These are phyloP conservation scores for Sipha flava DNA, from an alignment of 1,140 invertebrate species.

Conservation along the genomic window DNA sequence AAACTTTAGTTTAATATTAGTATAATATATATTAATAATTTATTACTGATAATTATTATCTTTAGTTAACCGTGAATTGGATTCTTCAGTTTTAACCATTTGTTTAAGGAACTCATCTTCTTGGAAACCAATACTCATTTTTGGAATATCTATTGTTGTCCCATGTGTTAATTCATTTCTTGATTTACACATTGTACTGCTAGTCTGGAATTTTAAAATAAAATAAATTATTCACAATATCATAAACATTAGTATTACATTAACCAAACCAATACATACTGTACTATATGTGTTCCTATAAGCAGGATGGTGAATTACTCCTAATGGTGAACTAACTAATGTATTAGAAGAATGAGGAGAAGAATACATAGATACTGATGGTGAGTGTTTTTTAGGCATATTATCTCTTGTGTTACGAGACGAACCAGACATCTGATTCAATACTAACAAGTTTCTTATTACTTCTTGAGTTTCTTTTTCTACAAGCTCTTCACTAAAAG, in stretches of 20 bases:
- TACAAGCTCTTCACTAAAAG: background rate
- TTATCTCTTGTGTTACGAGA: background rate
- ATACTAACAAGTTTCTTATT: constrained; percentile 40
- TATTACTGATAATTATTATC: constrained; percentile 23
- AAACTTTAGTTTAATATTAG: background rate
- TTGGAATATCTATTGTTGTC: background rate
- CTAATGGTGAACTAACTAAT: background rate
- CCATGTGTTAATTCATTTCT: background rate
- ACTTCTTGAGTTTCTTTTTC: constrained; percentile 35
- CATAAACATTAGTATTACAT: background rate
- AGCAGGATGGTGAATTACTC: constrained; percentile 4
- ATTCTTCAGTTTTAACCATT: constrained; percentile 25
- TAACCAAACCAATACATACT: background rate
- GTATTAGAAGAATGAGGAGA: background rate
- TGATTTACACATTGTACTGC: background rate
- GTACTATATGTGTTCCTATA: background rate
- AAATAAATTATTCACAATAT: background rate
- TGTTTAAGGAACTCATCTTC: constrained; percentile 29
- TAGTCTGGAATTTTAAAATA: background rate
- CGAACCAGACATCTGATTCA: constrained; percentile 34
- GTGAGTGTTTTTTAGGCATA: background rate
- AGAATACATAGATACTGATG: background rate
- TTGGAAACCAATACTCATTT: constrained; percentile 20
- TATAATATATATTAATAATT: background rate
- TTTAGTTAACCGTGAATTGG: background rate